Base-by-base conservation (phyloP, 1,140 invertebrate genomes). In the Liolophura sinensis region DNA sequence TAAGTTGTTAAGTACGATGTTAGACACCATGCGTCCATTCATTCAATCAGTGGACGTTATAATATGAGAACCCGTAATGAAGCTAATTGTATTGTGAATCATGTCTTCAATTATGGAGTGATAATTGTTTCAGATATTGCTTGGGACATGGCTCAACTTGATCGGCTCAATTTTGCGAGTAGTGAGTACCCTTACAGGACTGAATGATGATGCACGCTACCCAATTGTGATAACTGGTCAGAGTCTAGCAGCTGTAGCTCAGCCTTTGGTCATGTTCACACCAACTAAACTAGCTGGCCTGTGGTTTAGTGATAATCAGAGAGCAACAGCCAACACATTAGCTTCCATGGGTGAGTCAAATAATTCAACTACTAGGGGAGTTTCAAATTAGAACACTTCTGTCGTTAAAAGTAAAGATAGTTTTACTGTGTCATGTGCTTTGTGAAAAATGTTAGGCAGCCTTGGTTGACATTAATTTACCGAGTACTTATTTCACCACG, bases 261-360 rank as follows among this genome's bases (percentile, higher is more conserved):
- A 87, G 61, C 79, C 85, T 11, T 86, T 86, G 74, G 73, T 84
- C 7, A 78, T 86, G 73, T 85, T 86, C 74, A 80, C 82, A 46
- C 82, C 76, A 16, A 86, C 85, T 15, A 86, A 86, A 70, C 75
- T 86, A 49, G 85, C 85, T 3, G 84, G 83, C 20, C 57, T 84
- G 31, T 87, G 86, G 85, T 87, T 86, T 75, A 73, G 79, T 1
- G 79, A 81, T 20, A 71, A 78, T 49, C 78, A 85, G 67, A 63
- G 86, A 59, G 81, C 85, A 18, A 65, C 84, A 55, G 83, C 85
- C n/a, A 87, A 80, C 46, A 82, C 74, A 50, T 62, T 83, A 12
- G 78, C 73, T 25, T 74, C 75, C 25, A 79, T 80, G 73, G 68
- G 80, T 81, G 65, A 72, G 72, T 63, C 18, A 0, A 22, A 15